Conservation (phyloP, 1,140 invertebrate species). For the Calephelis virginiensis region DNA sequence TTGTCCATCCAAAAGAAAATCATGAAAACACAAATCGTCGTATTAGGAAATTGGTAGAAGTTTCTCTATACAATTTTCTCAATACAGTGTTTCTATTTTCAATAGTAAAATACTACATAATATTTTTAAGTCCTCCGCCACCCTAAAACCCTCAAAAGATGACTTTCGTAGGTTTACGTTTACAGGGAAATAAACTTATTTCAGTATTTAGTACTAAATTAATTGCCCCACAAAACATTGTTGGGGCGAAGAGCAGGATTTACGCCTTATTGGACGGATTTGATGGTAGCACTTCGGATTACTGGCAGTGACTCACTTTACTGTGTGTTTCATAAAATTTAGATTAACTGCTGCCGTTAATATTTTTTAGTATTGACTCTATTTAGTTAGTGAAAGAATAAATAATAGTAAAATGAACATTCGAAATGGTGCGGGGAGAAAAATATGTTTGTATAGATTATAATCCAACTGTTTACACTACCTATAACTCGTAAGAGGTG, state of each 20-base stretch:
- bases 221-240: conserved; percentile 61
- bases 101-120: no score
- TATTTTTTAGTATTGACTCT: neutral
- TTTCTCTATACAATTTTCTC: no score
- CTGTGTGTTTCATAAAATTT: conserved; percentile 9
- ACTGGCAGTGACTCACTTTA: conserved; percentile 7
- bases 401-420: no score
- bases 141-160: conserved; percentile 31
- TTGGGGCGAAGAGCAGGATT: conserved; percentile 32
- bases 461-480: no score
- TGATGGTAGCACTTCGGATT: conserved; percentile 39
- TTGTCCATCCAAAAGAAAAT: no score
- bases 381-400: neutral
- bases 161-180: conserved; percentile 49
- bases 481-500: no score
- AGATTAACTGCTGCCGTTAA: conserved; percentile 3
- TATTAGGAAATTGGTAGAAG: no score
- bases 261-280: conserved; percentile 55
- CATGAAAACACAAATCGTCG: no score
- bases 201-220: conserved; percentile 66
- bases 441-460: no score
- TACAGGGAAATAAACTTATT: conserved; percentile 58
- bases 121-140: conserved; percentile 27
- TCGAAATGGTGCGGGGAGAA: no score
- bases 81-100: no score